These are phyloP conservation scores for Dysidea cf. avara DNA, from an alignment of 37 sponge, comb jelly and placozoan species.

Conservation along the genomic window DNA sequence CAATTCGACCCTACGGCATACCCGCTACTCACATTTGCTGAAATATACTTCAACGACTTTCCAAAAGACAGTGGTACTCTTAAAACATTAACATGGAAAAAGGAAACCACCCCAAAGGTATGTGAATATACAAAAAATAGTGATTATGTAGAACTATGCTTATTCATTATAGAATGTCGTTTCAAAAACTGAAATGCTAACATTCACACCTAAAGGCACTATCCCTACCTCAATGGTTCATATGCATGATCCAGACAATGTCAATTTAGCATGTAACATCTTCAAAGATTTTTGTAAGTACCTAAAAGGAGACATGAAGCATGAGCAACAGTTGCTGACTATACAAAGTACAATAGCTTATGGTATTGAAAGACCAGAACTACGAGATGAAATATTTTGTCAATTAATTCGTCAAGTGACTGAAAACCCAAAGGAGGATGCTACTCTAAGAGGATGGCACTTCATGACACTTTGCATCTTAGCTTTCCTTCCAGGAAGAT, in stretches of 20 bases:
- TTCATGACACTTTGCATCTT: constrained; percentile 81
- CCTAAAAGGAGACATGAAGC: constrained; percentile 76
- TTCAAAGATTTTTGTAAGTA: constrained; percentile 92
- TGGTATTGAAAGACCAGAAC: constrained; percentile 87
- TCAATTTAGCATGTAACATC: constrained; percentile 89
- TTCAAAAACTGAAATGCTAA: constrained; percentile 85
- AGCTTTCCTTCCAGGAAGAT: constrained; percentile 86
- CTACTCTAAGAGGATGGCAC: constrained; percentile 77
- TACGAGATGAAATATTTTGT: constrained; percentile 93
- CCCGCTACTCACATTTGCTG: constrained; percentile 86
- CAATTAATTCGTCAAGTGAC: constrained; percentile 91
- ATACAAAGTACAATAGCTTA: constrained; percentile 94
- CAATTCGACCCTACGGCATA: constrained; percentile 71
- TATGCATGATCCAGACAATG: constrained; percentile 97
- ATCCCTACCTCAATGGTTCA: constrained; percentile 91
- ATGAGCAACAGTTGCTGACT: constrained; percentile 74
- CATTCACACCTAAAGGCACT: constrained; percentile 56
- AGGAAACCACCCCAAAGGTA: constrained; percentile 32
- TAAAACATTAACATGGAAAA: constrained; percentile 66
- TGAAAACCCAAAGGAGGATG: constrained; percentile 81
- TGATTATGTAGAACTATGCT: not conserved
- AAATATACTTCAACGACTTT: constrained; percentile 91
- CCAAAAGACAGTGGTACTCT: constrained; percentile 78
- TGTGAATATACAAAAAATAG: not conserved
- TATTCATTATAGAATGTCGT: constrained; percentile 65